Percentiles rank a stretch among this genome's conserved stretches.
These are phyloP conservation scores for Drosophila neocordata DNA, from an alignment of 1,140 invertebrate species.

Conservation along the genomic window DNA sequence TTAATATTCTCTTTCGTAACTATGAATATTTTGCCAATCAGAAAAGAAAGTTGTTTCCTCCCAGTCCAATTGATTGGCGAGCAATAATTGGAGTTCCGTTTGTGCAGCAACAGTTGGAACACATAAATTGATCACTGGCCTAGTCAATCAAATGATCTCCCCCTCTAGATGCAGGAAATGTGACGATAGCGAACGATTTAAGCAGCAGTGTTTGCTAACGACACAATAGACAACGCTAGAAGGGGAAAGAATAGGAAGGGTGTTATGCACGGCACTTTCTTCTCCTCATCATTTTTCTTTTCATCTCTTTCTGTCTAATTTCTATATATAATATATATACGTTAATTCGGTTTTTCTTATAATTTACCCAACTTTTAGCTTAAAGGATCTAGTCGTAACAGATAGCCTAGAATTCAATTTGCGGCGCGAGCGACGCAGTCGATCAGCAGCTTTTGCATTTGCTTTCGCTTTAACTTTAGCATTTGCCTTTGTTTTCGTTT, in stretches of 20 bases:
- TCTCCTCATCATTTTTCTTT: not conserved
- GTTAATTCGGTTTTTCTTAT: conserved; percentile 58
- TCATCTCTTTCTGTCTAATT: conserved; percentile 9
- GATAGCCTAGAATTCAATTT: conserved; percentile 60
- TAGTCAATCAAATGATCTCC: not conserved
- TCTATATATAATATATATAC: conserved; percentile 65
- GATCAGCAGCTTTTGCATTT: conserved; percentile 20
- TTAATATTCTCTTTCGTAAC: conserved; percentile 69
- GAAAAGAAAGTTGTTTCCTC: not conserved
- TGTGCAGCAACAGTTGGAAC: conserved; percentile 44
- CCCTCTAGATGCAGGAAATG: not conserved
- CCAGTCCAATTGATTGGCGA: not conserved
- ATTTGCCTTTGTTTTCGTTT: conserved; percentile 15
- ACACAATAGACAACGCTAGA: not conserved
- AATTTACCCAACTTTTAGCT: conserved; percentile 79
- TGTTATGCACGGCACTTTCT: not conserved
- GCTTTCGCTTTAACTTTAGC: conserved; percentile 19
- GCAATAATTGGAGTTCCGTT: conserved; percentile 15
- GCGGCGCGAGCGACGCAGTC: conserved; percentile 42
- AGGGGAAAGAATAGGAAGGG: not conserved
- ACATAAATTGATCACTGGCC: not conserved
- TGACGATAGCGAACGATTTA: conserved; percentile 18
- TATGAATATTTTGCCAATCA: conserved; percentile 43
- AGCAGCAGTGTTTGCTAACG: conserved; percentile 35
- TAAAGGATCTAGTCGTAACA: conserved; percentile 69